Evolutionary conservation across 2,113 vertebrate genomes (phyloP).

Genomic region (Typhlomys cinereus): DNA sequence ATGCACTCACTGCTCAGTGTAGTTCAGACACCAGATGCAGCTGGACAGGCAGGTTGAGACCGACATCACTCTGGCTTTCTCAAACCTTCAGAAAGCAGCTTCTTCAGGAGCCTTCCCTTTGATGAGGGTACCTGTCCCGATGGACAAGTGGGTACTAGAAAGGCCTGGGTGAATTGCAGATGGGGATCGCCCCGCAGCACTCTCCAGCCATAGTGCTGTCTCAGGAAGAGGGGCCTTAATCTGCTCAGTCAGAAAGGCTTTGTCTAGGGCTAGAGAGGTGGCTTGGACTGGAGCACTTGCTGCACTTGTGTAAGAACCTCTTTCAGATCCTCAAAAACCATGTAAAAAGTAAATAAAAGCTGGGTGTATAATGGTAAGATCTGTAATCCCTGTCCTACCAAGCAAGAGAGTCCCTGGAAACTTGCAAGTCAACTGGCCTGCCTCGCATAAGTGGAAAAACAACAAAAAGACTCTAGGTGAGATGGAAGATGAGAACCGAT

Average conservation of each 20-base stretch:
- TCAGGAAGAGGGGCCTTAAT: neutral
- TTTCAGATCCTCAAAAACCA: too few species aligned
- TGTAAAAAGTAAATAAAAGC: too few species aligned
- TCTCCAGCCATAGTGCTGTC: neutral
- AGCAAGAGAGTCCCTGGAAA: too few species aligned
- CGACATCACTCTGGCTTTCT: conserved; percentile 4
- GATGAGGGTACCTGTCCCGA: conserved; percentile 46
- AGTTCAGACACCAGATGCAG: neutral
- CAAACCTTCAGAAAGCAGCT: conserved; percentile 25
- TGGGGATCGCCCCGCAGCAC: neutral
- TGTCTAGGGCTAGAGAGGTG: neutral
- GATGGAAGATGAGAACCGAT: too few species aligned
- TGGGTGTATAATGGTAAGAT: too few species aligned
- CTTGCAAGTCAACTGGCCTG: too few species aligned
- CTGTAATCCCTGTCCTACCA: too few species aligned
- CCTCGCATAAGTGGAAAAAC: too few species aligned
- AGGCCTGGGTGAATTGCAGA: neutral
- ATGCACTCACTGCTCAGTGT: neutral
- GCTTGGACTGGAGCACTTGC: too few species aligned
- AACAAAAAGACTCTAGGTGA: too few species aligned
- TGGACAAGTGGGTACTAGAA: neutral
- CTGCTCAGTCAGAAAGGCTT: neutral
- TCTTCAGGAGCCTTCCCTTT: conserved; percentile 36
- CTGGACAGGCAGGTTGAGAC: neutral
- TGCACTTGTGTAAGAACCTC: too few species aligned